Evolutionary conservation across 2,797 vertebrate genomes (phyloP).

Genomic region (Aulostomus chinensis): DNA sequence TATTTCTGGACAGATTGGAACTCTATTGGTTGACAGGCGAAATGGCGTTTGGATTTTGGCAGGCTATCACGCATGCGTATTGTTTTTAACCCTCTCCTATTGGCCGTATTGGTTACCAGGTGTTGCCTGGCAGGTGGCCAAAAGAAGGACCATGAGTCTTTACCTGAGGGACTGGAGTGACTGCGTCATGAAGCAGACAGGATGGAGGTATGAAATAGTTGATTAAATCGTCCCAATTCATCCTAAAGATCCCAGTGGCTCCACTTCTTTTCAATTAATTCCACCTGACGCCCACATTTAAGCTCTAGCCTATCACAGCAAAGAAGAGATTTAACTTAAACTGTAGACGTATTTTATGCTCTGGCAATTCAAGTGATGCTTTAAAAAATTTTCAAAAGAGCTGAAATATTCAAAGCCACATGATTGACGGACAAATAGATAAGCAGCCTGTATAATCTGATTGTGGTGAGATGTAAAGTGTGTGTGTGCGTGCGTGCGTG

Average conservation of each 20-base stretch:
- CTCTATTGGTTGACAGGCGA: slow-evolving; percentile 72
- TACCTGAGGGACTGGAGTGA: slow-evolving; percentile 13
- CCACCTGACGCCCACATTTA: too few species aligned
- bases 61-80: slow-evolving; percentile 81
- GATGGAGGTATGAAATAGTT: too few species aligned
- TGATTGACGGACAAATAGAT: neutral
- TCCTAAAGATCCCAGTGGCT: too few species aligned
- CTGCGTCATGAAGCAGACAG: too few species aligned
- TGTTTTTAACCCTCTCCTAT: too few species aligned
- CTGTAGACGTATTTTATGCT: too few species aligned
- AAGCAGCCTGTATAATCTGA: neutral
- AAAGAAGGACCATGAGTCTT: slow-evolving; percentile 18
- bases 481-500: slow-evolving; percentile 5
- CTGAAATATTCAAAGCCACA: neutral
- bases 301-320: too few species aligned
- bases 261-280: too few species aligned
- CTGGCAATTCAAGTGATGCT: too few species aligned
- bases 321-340: too few species aligned
- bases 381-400: too few species aligned
- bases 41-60: slow-evolving; percentile 63
- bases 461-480: neutral
- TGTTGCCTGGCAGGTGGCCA: slow-evolving; percentile 72
- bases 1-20: slow-evolving; percentile 78
- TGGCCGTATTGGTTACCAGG: slow-evolving; percentile 82
- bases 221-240: too few species aligned